phyloP scores from a whole-genome alignment of 2,113 vertebrate genomes.

The Symphodus melops region DNA sequence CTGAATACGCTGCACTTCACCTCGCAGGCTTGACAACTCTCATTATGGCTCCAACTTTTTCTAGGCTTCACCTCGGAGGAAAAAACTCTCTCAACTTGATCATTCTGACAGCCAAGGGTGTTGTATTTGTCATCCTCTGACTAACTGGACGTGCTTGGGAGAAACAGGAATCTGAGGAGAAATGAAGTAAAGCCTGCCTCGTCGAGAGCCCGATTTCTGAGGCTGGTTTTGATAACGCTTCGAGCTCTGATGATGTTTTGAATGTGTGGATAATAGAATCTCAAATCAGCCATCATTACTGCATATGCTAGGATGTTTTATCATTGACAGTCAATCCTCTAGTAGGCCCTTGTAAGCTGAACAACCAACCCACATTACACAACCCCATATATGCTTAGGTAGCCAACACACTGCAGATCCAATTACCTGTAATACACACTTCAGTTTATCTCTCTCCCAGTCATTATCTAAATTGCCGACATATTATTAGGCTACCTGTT shows the following conservation, averaged over 20 bases:
- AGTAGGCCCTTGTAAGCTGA: constrained; percentile 49
- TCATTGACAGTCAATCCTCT: constrained; percentile 65
- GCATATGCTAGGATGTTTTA: constrained; percentile 39
- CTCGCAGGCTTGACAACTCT: constrained; percentile 77
- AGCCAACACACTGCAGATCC: constrained; percentile 86
- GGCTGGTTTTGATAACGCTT: constrained; percentile 50
- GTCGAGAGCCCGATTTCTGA: constrained; percentile 29
- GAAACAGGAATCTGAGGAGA: constrained; percentile 46
- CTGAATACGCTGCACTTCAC: constrained; percentile 42
- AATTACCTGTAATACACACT: constrained; percentile 98
- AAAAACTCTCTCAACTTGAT: constrained; percentile 68
- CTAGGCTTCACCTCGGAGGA: constrained; percentile 61
- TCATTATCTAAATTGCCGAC: constrained; percentile 99
- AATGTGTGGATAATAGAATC: constrained; percentile 37
- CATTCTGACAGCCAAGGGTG: constrained; percentile 72
- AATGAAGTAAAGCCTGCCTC: constrained; percentile 44
- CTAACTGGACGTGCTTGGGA: constrained; percentile 72
- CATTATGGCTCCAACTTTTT: constrained; percentile 78
- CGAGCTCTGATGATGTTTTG: constrained; percentile 32
- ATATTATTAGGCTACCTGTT: constrained; percentile 91
- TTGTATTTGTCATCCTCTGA: constrained; percentile 72
- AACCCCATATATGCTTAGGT: constrained; percentile 72
- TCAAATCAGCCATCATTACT: constrained; percentile 50
- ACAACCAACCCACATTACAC: constrained; percentile 38
- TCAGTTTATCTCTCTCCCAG: constrained; percentile 97